phyloP scores from a whole-genome alignment of 2,113 vertebrate species.

The Pluvialis apricaria region DNA sequence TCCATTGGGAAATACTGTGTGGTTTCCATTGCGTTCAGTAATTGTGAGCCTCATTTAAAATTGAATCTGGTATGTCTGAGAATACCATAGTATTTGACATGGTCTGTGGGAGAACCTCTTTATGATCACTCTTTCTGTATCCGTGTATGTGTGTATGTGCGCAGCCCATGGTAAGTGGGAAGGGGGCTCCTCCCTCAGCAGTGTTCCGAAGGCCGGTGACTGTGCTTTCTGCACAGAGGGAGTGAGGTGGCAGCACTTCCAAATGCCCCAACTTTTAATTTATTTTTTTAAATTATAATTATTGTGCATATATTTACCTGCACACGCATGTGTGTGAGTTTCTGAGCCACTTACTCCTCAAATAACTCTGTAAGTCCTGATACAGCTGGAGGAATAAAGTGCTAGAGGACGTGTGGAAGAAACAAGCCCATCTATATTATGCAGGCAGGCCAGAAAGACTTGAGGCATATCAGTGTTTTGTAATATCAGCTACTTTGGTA shows the following conservation, averaged over 20 bases:
- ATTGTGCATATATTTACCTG: neutral
- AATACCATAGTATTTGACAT: neutral
- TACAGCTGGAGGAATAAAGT: neutral
- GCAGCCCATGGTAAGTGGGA: neutral
- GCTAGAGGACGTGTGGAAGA: neutral
- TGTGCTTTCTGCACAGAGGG: neutral
- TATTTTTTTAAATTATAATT: neutral
- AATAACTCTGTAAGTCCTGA: neutral
- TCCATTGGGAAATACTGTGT: neutral
- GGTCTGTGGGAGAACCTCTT: neutral
- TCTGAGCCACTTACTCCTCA: neutral
- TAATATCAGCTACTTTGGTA: neutral
- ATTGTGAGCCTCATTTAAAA: neutral
- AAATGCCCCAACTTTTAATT: neutral
- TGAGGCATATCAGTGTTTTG: neutral
- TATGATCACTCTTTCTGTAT: neutral
- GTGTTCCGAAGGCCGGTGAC: neutral
- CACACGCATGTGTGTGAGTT: accelerated
- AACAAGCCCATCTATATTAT: neutral
- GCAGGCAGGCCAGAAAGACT: neutral
- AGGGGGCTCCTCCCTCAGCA: neutral
- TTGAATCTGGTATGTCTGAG: neutral
- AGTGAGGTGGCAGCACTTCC: neutral
- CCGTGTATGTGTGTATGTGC: neutral
- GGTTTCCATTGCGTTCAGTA: neutral